Percentiles rank a stretch among this genome's conserved stretches.
Conservation (phyloP, 2,797 vertebrate genomes). For the Myoxocephalus aenaeus region DNA sequence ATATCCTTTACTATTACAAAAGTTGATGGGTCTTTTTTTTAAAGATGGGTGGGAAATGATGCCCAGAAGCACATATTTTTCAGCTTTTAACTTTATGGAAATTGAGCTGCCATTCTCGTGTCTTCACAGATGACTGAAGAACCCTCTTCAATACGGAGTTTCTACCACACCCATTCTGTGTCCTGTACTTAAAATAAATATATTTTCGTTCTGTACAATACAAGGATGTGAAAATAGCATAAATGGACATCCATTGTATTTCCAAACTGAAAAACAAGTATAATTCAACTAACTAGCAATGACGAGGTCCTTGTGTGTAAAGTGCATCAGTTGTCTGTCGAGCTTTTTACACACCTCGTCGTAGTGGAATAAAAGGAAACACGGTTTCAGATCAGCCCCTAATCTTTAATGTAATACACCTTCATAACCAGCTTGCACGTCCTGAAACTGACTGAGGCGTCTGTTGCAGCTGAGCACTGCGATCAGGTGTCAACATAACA, state of each 20-base stretch:
- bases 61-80: background rate
- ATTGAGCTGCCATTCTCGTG: background rate
- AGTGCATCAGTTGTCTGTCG: background rate
- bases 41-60: background rate
- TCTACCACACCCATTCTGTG: background rate
- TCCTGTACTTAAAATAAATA: background rate
- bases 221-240: background rate
- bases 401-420: background rate
- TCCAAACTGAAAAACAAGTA: background rate
- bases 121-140: background rate
- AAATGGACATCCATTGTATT: background rate
- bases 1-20: background rate
- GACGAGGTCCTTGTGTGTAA: background rate
- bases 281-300: background rate
- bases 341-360: background rate
- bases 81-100: background rate
- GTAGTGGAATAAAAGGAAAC: constrained; percentile 1
- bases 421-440: background rate
- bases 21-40: background rate
- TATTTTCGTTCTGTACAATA: too few relatives aligned
- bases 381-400: background rate
- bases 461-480: background rate
- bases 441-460: too few relatives aligned
- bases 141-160: background rate
- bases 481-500: background rate